These are phyloP conservation scores for Phragmatobia fuliginosa DNA, from an alignment of 2,888 invertebrate genomes.

Conservation along the genomic window DNA sequence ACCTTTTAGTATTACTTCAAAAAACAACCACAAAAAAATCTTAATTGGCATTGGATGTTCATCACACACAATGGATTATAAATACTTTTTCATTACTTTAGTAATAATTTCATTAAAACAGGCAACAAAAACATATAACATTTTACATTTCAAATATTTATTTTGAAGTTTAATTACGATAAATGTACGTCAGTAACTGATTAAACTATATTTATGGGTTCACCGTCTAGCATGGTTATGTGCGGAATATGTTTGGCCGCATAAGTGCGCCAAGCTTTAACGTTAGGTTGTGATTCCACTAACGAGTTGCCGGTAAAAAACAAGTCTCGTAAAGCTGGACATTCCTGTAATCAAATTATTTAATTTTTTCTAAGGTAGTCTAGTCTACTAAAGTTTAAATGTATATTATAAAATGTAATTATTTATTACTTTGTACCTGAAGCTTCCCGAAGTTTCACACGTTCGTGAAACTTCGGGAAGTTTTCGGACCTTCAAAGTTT, in stretches of 20 bases:
- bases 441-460: neutral
- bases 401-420: neutral
- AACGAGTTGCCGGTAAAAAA: constrained; percentile 93
- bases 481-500: neutral
- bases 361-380: neutral
- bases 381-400: too few species aligned
- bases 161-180: neutral
- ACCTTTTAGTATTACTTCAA: too few species aligned
- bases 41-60: too few species aligned
- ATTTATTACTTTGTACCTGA: neutral
- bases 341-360: constrained; percentile 72
- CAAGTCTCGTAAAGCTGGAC: constrained; percentile 90
- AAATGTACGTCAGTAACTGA: neutral
- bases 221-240: constrained; percentile 92
- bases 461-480: too few species aligned
- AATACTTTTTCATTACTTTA: neutral
- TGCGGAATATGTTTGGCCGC: constrained; percentile 90
- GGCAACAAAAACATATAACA: too few species aligned
- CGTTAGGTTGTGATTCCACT: constrained; percentile 89
- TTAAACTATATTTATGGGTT: constrained; percentile 88
- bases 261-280: constrained; percentile 89
- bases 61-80: too few species aligned
- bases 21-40: too few species aligned
- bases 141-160: neutral
- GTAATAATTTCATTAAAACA: neutral